A percentile compares a stretch with the other conserved stretches of the same genome.
These are phyloP conservation scores for Diceros bicornis DNA, from an alignment of 2,797 vertebrate genomes.

Conservation along the genomic window DNA sequence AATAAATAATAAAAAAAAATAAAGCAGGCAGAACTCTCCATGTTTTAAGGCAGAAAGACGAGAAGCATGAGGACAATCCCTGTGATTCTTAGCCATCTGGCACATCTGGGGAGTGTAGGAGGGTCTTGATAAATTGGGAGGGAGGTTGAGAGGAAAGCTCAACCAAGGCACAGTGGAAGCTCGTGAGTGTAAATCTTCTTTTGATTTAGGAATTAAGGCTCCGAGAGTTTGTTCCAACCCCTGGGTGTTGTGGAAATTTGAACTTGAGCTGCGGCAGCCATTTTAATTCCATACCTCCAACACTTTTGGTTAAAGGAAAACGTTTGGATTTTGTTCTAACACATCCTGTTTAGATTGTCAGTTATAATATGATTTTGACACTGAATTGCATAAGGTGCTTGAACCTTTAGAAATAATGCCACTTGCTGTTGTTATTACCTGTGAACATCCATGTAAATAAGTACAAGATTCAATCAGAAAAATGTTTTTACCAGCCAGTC, in stretches of 20 bases:
- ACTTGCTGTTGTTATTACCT: slow-evolving; percentile 40
- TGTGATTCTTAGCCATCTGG: background rate
- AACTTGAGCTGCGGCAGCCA: background rate
- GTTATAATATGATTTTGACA: slow-evolving; percentile 34
- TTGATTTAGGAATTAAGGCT: slow-evolving; percentile 24
- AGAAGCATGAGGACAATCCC: background rate
- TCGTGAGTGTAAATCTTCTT: background rate
- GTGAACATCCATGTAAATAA: background rate
- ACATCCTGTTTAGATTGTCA: slow-evolving; percentile 16
- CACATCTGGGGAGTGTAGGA: background rate
- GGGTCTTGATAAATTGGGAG: background rate
- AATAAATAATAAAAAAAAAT: too few relatives aligned
- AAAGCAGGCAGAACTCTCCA: background rate
- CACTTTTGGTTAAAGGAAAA: slow-evolving; percentile 43
- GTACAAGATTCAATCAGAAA: background rate
- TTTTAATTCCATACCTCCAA: background rate
- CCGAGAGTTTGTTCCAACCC: background rate
- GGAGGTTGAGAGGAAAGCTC: background rate
- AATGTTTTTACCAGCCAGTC: background rate
- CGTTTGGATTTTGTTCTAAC: slow-evolving; percentile 1
- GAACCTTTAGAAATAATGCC: background rate
- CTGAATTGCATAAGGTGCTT: slow-evolving; percentile 18
- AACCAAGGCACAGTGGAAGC: background rate
- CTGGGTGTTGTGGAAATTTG: background rate
- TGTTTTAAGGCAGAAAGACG: background rate